Base-by-base conservation (phyloP, 2,113 vertebrate genomes). In the Sander vitreus region DNA sequence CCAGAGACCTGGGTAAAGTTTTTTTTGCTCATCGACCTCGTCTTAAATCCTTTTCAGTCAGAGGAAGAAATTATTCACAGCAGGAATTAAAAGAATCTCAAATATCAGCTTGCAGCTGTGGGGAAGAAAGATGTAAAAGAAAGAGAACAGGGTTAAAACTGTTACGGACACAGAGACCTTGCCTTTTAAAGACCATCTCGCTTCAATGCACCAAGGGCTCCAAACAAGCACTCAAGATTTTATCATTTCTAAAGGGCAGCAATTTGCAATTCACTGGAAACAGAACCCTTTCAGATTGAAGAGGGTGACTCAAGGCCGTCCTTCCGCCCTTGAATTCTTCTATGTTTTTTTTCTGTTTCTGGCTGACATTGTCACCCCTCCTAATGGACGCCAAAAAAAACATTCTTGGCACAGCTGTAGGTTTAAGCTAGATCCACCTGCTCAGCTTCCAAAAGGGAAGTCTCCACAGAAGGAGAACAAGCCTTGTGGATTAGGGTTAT, bases 141-240 rank as follows among this genome's bases (percentile, higher is more conserved):
- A 53, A 54, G 53, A 45, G 21, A 73, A 43, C 27, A 57, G 27
- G 43, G 48, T 85, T 81, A 58, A 66, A 81, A 80, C 53, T 23
- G 71, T 73, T 67, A 69, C 58, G 19, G 69, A 71, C 64, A 81
- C 16, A 0, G 67, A 70, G 84, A 87, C 76, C 89, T 85, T 83
- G 66, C 8, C 59, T 86, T 66, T 76, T 76, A 75, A 68, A 89
- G 83, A 65, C 33, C 43, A 62, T 23, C 58, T 62, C 27, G 45
- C 76, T 74, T 63, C 64, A 16, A 3, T 5, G 71, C 78, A 63
- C n/a, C 6, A 7, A 48, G 59, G 39, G 25, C 15, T 43, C 60
- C 76, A 36, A 47, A 70, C 65, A 4, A 68, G 50, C 60, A 71
- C 54, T 84, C 58, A 30, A 70, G 51, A 78, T 23, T 64, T 64